Evolutionary conservation across 2,888 invertebrate species (phyloP), one percentile per base, ranked within the genome.

Genomic region (Nomada lathburiana): DNA sequence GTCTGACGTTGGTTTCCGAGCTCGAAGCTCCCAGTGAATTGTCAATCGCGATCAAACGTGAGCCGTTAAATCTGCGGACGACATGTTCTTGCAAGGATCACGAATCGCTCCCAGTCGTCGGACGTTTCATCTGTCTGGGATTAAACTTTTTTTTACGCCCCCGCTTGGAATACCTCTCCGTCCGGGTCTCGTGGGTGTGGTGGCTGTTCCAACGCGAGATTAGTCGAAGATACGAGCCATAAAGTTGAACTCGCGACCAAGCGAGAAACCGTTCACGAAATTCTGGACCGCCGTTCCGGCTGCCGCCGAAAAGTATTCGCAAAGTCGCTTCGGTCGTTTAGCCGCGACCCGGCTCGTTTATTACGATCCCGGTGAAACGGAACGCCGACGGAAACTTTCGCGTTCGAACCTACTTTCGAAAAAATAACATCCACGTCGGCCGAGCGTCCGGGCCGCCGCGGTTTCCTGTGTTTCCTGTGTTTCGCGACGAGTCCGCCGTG

Each of bases 171-270:
- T 18, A 60, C 36, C 36, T 55, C 69, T 69, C 65, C 10, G 80
- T 69, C 69, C 71, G 20, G 53, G 50, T 42, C 36, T 13, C 76
- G 64, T 26, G 64, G 68, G 69, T 67, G 59, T 65, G 57, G 26
- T 50, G 76, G 76, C 63, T 79, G 74, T 67, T 76, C 60, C 67
- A 16, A 16, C 20, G 62, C 62, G 67, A 82, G 85, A 88, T 88
- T 88, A 84, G 79, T 79, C 64, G 60, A 63, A 77, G 84, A 85
- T 81, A 83, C 84, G 81, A 77, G 74, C 81, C 78, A 76, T 87
- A 86, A 88, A 84, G 71, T 84, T 36, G 74, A 67, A 78, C 80
- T 50, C 83, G 71, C 80, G 83, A 85, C 82, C 36, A 57, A 36
- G 64, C 57, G 63, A 70, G 71, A 83, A 63, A 80, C 62, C 68